Percentiles rank a stretch among this genome's conserved stretches.
phyloP scores from a whole-genome alignment of 2,113 vertebrate species.

The Stegostoma tigrinum region DNA sequence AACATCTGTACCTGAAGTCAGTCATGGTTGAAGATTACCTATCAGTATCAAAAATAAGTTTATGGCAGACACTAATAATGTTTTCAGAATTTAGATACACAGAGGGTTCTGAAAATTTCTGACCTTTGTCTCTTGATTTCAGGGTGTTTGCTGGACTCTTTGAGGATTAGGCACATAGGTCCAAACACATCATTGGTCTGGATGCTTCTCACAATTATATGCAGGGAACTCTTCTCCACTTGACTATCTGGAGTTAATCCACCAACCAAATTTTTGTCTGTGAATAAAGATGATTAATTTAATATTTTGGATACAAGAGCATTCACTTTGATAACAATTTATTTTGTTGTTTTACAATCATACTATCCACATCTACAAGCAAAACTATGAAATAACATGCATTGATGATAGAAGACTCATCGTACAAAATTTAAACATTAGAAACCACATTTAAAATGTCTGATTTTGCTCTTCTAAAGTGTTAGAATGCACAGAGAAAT shows the following conservation, averaged over 20 bases:
- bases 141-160: constrained; percentile 62
- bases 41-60: neutral
- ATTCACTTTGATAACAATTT: neutral
- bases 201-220: constrained; percentile 78
- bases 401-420: neutral
- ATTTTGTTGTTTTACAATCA: neutral
- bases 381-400: neutral
- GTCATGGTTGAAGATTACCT: neutral
- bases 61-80: neutral
- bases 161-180: constrained; percentile 73
- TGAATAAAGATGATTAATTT: neutral
- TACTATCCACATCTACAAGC: neutral
- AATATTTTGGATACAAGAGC: neutral
- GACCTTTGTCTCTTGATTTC: constrained; percentile 79
- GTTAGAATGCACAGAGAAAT: neutral
- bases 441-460: neutral
- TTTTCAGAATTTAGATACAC: neutral
- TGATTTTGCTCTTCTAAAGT: neutral
- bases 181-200: constrained; percentile 84
- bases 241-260: constrained; percentile 54
- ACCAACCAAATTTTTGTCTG: constrained; percentile 27
- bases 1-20: neutral
- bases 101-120: constrained; percentile 17
- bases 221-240: constrained; percentile 70
- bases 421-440: neutral